These are phyloP conservation scores for Aleadryas rufinucha DNA, from an alignment of 2,113 vertebrate species.

Conservation along the genomic window DNA sequence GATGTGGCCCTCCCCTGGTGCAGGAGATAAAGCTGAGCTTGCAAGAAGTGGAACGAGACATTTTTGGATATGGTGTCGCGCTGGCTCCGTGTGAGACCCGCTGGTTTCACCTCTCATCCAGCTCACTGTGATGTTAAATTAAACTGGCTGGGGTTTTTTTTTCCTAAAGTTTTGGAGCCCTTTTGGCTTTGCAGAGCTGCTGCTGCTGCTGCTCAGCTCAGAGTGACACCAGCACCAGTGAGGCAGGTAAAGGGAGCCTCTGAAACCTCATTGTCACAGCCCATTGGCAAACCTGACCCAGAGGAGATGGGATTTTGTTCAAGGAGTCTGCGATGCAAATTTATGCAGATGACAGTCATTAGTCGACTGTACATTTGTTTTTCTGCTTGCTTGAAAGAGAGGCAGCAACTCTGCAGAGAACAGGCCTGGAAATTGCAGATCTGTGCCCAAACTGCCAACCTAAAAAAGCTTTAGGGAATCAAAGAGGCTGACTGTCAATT, in stretches of 20 bases:
- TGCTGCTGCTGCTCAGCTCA: neutral
- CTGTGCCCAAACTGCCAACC: neutral
- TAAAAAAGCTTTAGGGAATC: neutral
- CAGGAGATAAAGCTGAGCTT: neutral
- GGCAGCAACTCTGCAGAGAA: neutral
- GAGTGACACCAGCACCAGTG: fast-evolving
- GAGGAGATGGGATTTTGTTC: neutral
- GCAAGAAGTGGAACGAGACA: neutral
- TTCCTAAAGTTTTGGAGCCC: neutral
- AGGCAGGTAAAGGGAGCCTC: neutral
- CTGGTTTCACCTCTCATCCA: neutral
- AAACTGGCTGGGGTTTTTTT: neutral
- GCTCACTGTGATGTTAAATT: neutral
- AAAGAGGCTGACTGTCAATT: neutral
- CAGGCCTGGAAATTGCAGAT: neutral
- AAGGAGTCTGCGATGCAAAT: neutral
- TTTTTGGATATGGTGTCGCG: neutral
- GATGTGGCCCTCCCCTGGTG: neutral
- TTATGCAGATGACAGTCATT: constrained; percentile 11
- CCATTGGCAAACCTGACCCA: neutral
- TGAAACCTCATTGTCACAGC: neutral
- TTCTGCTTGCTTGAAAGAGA: neutral
- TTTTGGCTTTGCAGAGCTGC: neutral
- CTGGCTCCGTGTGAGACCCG: neutral
- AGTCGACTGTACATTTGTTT: neutral